Evolutionary conservation across 2,888 invertebrate genomes (phyloP).

Genomic region (Pilophorus perplexus): DNA sequence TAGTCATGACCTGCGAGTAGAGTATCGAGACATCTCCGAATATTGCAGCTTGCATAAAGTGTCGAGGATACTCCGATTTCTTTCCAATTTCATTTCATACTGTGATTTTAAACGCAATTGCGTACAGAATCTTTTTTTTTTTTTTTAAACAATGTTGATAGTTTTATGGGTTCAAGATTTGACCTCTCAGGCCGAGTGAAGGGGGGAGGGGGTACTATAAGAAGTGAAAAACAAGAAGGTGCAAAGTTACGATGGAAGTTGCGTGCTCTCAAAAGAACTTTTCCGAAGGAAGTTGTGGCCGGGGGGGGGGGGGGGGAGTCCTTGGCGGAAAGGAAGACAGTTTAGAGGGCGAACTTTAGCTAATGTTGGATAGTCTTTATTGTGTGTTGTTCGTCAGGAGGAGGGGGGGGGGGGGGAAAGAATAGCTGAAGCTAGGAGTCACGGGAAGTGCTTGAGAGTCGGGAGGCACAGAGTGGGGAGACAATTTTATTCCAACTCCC

Average conservation of each 20-base stretch:
- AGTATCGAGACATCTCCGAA: no score
- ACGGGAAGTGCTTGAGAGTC: not conserved
- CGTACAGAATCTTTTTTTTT: no score
- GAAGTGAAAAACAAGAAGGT: slow-evolving; percentile 22
- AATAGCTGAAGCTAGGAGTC: slow-evolving; percentile 7
- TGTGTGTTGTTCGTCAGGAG: slow-evolving; percentile 26
- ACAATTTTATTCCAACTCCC: slow-evolving; percentile 11
- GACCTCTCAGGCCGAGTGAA: no score
- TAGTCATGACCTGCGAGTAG: no score
- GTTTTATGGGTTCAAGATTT: no score
- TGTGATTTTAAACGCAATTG: no score
- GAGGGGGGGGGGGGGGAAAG: slow-evolving; percentile 11
- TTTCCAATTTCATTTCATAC: no score
- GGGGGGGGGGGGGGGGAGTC: not conserved
- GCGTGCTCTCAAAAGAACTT: slow-evolving; percentile 1
- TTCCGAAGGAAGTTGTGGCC: not conserved
- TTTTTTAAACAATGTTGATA: no score
- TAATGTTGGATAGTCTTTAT: slow-evolving; percentile 33
- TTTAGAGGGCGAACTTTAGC: slow-evolving; percentile 25
- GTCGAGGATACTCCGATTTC: no score
- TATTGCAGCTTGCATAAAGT: no score
- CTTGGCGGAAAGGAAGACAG: not conserved
- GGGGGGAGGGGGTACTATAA: not conserved
- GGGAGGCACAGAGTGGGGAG: no score
- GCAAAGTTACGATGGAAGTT: slow-evolving; percentile 26